phyloP scores from a whole-genome alignment of 2,797 vertebrate species.

The Avahi laniger region DNA sequence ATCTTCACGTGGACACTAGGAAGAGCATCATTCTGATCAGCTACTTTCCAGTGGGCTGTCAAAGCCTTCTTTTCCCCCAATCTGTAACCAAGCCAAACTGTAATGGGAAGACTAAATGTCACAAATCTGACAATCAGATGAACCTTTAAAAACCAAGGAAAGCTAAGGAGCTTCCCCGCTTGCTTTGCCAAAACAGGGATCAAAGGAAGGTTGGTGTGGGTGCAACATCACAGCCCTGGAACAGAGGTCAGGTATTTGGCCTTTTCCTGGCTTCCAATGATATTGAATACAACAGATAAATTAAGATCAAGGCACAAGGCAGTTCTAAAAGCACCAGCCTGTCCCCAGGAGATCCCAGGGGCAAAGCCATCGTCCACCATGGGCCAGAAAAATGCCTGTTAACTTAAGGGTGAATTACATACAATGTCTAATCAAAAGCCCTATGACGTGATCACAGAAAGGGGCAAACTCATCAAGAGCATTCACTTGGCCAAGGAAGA shows the following conservation, averaged over 20 bases:
- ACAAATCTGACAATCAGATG: slow-evolving; percentile 21
- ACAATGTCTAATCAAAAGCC: slow-evolving; percentile 29
- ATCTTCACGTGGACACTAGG: background rate
- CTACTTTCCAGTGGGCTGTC: background rate
- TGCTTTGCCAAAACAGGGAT: slow-evolving; percentile 55
- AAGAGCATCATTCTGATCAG: background rate
- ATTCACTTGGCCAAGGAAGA: background rate
- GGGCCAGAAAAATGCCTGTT: slow-evolving; percentile 33
- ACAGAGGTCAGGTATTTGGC: slow-evolving; percentile 60
- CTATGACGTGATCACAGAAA: background rate
- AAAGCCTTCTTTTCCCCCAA: background rate
- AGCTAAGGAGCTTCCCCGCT: slow-evolving; percentile 55
- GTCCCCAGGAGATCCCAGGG: slow-evolving; percentile 61
- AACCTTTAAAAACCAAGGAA: slow-evolving; percentile 17
- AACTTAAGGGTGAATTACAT: background rate
- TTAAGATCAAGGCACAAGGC: slow-evolving; percentile 74
- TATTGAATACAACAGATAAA: slow-evolving; percentile 78
- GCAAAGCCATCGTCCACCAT: background rate
- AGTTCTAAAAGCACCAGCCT: slow-evolving; percentile 70
- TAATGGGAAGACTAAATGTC: slow-evolving; percentile 40
- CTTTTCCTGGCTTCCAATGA: slow-evolving; percentile 65
- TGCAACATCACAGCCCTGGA: slow-evolving; percentile 61
- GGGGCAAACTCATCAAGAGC: background rate
- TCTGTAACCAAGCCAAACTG: background rate
- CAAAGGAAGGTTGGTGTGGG: slow-evolving; percentile 62